Evolutionary conservation across 2,797 vertebrate species (phyloP), one percentile per base, ranked within the genome.

Genomic region (Cirrhinus molitorella): DNA sequence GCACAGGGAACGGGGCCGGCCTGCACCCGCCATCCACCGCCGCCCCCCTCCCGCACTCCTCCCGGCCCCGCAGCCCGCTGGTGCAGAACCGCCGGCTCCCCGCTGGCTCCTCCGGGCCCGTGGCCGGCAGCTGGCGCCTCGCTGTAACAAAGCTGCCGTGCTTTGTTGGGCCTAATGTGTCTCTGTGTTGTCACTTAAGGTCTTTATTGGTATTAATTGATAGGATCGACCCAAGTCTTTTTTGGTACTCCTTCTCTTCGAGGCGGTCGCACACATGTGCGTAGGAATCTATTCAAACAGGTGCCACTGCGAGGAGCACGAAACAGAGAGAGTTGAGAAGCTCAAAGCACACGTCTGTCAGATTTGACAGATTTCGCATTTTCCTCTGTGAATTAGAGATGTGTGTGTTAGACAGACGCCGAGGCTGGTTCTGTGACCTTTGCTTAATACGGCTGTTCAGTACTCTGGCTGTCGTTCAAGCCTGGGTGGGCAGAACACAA

Each of bases 141-240:
- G 28, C 92, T 91, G 93, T 93, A 93, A 91, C 91, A 89, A 92
- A 91, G 92, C 93, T 91, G 93, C 86, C 23, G 85, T 88, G 88
- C 91, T 93, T 91, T 93, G 92, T 92, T 90, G 90, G 81, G 86
- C 89, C 91, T 92, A 91, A 92, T 89, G 91, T 90, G 66, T 87
- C 91, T 89, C 90, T 84, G 91, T 92, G 93, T 93, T 92, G 92
- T 94, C 94, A 94, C 92, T 94, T 92, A 93, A 93, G 90, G 88
- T 94, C 92, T 94, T 93, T 92, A 94, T 93, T 93, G 93, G 91
- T 92, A 93, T 94, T 93, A 94, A 94, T 94, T 94, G 93, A 93
- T 92, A 92, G 81, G 88, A 93, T 90, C 85, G 85, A 86, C 84
- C 87, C 74, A 43, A 87, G 88, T 83, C 51, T 74, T 79, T 80